Evolutionary conservation across 2,113 vertebrate genomes (phyloP).

Genomic region (Electrona antarctica): DNA sequence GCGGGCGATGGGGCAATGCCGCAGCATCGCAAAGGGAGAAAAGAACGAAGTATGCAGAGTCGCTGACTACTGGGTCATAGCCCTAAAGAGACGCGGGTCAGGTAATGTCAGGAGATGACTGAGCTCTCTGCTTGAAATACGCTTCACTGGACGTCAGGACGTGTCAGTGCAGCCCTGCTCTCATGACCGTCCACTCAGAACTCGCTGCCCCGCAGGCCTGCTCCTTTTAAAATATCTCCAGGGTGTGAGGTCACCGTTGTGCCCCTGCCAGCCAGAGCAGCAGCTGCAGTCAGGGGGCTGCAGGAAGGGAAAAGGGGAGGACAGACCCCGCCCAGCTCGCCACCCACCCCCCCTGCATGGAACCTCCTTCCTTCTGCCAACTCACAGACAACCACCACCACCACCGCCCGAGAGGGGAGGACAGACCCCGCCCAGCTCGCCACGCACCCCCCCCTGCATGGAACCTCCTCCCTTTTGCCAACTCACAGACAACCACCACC

Average conservation of each 20-base stretch:
- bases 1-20: conserved; percentile 79
- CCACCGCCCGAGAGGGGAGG: conserved; percentile 31
- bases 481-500: too few species aligned
- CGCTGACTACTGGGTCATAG: conserved; percentile 69
- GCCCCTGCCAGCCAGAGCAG: conserved; percentile 84
- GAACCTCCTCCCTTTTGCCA: not conserved
- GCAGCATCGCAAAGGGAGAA: conserved; percentile 79
- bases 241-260: conserved; percentile 85
- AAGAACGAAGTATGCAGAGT: conserved; percentile 1
- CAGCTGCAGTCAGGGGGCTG: conserved; percentile 78
- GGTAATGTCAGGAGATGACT: not conserved
- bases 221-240: conserved; percentile 89
- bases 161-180: conserved; percentile 75
- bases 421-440: conserved; percentile 41
- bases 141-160: conserved; percentile 67
- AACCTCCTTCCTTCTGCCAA: not conserved
- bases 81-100: conserved; percentile 45
- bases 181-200: conserved; percentile 67
- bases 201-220: conserved; percentile 84
- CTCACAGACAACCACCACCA: not conserved
- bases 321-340: conserved; percentile 42
- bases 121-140: conserved; percentile 2
- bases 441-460: conserved; percentile 39
- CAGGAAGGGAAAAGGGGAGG: conserved; percentile 49
- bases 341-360: conserved; percentile 37